Base-by-base conservation (phyloP, 2,888 invertebrate species). In the Zygothrica quintamaculata region DNA sequence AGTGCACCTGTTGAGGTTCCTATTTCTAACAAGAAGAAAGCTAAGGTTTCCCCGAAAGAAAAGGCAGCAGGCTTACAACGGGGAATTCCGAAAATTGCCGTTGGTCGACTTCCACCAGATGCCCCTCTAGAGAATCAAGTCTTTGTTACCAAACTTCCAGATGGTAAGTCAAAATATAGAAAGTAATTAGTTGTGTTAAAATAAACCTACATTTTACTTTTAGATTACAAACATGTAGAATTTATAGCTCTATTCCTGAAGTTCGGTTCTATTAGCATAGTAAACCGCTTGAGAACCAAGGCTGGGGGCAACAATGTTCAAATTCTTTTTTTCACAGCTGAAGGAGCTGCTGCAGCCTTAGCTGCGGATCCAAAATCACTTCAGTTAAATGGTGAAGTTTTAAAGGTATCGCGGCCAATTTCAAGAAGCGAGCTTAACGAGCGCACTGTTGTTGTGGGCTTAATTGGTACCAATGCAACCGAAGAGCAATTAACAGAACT, bases 1-100 rank as follows among this genome's bases (percentile, higher is more conserved):
- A 75, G 80, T 4, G 88, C 82, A 2, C 81, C 88, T n/a, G 29
- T 4, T 3, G 88, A 88, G 22, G 68, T 47, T 0, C 79, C 88
- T 0, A 85, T 81, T 16, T 8, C 1, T 13, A 87, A 69, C 39
- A 58, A 75, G 8, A 3, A 0, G 4, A 46, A 39, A 3, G 1
- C 48, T 26, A 4, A 4, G 8, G 26, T 8, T 26, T n/a, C n/a
- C n/a, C n/a, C n/a, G n/a, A n/a, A 33, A 5, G 18, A 11, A 8
- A 36, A 48, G 5, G 15, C n/a, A 3, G 2, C 18, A 9, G 0
- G 42, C 9, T 36, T 65, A 8, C 50, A 48, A 7, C 31, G 46
- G 0, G 88, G 80, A 6, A 79, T 84, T 16, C 84, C 79, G 0
- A 76, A 84, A 59, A 52, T 88, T 0, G 12, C 25, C 3, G 18